These are phyloP conservation scores for Watsonalla binaria DNA, from an alignment of 2,888 invertebrate genomes.

Conservation along the genomic window DNA sequence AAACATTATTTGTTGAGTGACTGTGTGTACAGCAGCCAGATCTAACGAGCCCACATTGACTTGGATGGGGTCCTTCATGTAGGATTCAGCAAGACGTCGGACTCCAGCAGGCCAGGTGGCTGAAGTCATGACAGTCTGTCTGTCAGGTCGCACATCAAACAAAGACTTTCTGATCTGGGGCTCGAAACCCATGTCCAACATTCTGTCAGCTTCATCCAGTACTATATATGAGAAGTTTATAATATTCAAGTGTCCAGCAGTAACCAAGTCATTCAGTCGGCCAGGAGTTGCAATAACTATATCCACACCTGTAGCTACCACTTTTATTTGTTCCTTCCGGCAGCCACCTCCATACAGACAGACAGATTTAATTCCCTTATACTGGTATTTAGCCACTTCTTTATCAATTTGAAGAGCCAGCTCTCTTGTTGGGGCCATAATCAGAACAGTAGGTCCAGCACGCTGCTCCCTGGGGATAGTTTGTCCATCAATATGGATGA, in stretches of 20 bases:
- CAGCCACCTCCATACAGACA: conserved; percentile 96
- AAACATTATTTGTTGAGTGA: conserved; percentile 88
- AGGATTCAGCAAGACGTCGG: conserved; percentile 88
- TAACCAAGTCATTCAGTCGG: conserved; percentile 92
- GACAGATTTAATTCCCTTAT: conserved; percentile 90
- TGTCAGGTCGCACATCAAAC: conserved; percentile 89
- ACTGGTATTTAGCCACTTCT: conserved; percentile 93
- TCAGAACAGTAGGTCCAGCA: conserved; percentile 90
- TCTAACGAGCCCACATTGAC: conserved; percentile 93
- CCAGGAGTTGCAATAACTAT: conserved; percentile 98
- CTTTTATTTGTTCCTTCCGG: conserved; percentile 86
- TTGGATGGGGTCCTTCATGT: conserved; percentile 94
- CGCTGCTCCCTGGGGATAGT: conserved; percentile 83
- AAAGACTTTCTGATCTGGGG: conserved; percentile 92
- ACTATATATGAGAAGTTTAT: conserved; percentile 91
- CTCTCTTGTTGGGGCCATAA: conserved; percentile 96
- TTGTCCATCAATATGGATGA: conserved; percentile 95
- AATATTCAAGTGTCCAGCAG: conserved; percentile 84
- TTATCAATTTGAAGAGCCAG: conserved; percentile 95
- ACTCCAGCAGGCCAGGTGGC: conserved; percentile 97
- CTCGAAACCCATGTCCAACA: conserved; percentile 93
- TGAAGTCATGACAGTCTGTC: conserved; percentile 98
- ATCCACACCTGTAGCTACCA: conserved; percentile 89
- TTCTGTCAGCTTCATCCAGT: conserved; percentile 94
- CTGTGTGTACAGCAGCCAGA: conserved; percentile 92